Evolutionary conservation across 2,888 invertebrate species (phyloP).

Genomic region (Tiphia femorata): DNA sequence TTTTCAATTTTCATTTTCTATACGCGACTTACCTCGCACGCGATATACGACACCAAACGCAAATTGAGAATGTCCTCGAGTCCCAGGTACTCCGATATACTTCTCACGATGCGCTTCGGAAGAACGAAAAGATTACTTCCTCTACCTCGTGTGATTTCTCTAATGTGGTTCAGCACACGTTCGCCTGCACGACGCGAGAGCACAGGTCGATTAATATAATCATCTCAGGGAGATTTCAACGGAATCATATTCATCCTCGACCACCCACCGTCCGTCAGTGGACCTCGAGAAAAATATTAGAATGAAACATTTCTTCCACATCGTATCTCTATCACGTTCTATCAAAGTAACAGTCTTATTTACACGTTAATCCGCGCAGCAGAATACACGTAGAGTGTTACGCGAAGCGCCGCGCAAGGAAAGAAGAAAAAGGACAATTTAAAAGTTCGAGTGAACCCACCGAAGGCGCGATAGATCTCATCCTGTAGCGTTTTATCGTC

Average conservation of each 20-base stretch:
- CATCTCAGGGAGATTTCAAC: too few species aligned
- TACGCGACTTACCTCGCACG: conserved; percentile 39
- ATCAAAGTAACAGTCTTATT: too few species aligned
- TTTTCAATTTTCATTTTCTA: background rate
- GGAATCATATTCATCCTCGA: too few species aligned
- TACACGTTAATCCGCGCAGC: too few species aligned
- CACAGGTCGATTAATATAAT: too few species aligned
- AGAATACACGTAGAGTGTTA: too few species aligned
- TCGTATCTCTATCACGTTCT: too few species aligned
- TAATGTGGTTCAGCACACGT: conserved; percentile 34
- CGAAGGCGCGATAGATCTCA: conserved; percentile 55
- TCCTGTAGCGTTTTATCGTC: conserved; percentile 49
- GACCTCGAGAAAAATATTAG: too few species aligned
- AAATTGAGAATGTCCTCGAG: conserved; percentile 42
- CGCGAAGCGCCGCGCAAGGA: background rate
- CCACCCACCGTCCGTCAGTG: too few species aligned
- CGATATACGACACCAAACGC: conserved; percentile 32
- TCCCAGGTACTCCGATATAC: conserved; percentile 36
- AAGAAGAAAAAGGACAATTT: background rate
- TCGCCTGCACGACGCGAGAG: too few species aligned
- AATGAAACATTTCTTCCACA: too few species aligned
- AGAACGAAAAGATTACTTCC: conserved; percentile 41
- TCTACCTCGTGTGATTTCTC: conserved; percentile 26
- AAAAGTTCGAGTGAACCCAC: too few species aligned
- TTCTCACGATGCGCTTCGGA: conserved; percentile 36